phyloP scores from a whole-genome alignment of 2,888 invertebrate genomes.

The Troglohyphantes excavatus region DNA sequence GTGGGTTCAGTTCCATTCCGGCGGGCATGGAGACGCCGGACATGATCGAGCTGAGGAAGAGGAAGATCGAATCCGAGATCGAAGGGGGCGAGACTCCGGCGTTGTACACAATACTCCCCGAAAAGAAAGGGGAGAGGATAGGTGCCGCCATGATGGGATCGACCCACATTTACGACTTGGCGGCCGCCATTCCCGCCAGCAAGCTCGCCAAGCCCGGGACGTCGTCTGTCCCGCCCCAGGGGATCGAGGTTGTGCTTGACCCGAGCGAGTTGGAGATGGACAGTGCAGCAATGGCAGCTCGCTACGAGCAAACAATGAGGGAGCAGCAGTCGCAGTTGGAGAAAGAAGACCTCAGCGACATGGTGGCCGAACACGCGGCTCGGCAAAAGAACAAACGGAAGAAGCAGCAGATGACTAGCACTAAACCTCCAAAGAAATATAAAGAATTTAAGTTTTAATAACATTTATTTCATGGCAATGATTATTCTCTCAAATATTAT shows the following conservation, averaged over 20 bases:
- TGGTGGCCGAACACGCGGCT: constrained; percentile 99
- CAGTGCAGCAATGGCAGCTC: constrained; percentile 95
- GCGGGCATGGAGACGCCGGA: constrained; percentile 99
- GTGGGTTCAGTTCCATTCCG: constrained; percentile 94
- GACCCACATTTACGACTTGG: constrained; percentile 98
- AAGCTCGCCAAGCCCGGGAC: constrained; percentile 63
- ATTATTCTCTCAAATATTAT: too few species aligned
- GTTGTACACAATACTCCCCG: constrained; percentile 96
- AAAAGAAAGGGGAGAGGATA: constrained; percentile 94
- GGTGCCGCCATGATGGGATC: constrained; percentile 96
- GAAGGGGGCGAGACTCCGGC: constrained; percentile 97
- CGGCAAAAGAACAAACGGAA: constrained; percentile 97
- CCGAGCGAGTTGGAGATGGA: constrained; percentile 98
- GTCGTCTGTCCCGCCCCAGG: constrained; percentile 81
- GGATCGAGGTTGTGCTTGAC: constrained; percentile 96
- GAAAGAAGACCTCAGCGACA: constrained; percentile 97
- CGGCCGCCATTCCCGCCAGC: constrained; percentile 84
- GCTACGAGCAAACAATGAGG: constrained; percentile 97
- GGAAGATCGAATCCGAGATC: constrained; percentile 97
- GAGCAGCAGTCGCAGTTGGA: constrained; percentile 94
- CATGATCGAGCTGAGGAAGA: constrained; percentile 98
- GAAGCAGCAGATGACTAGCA: constrained; percentile 89
- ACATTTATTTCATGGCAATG: too few species aligned
- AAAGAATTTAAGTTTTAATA: constrained; percentile 98
- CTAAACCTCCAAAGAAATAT: constrained; percentile 97